Evolutionary conservation across 2,888 invertebrate genomes (phyloP).

Genomic region (Drosophila tanythrix): DNA sequence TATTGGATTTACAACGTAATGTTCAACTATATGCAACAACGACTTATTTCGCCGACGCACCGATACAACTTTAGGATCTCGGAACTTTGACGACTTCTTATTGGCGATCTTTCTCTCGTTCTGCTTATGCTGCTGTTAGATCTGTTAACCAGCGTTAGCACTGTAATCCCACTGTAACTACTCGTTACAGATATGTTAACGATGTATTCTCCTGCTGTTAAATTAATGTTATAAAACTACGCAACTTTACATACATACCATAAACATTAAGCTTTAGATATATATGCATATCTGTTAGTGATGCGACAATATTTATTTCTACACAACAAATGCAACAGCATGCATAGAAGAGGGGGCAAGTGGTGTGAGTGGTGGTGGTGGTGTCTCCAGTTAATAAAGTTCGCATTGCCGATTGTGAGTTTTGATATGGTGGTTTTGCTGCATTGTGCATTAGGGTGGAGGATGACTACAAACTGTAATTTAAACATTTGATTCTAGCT

Average conservation of each 20-base stretch:
- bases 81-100: neutral
- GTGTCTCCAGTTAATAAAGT: conserved; percentile 20
- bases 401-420: conserved; percentile 29
- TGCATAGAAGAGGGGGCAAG: conserved; percentile 35
- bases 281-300: conserved; percentile 14
- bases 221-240: neutral
- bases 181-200: no score
- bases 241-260: neutral
- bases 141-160: no score
- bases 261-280: conserved; percentile 12
- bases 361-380: neutral
- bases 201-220: neutral
- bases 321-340: conserved; percentile 44
- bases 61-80: neutral
- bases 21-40: neutral
- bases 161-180: no score
- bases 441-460: conserved; percentile 40
- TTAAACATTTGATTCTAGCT: conserved; percentile 34
- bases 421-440: conserved; percentile 27
- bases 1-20: neutral
- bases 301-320: conserved; percentile 37
- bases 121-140: neutral
- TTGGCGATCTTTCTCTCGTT: neutral
- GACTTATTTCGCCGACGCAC: neutral
- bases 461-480: conserved; percentile 35